Conservation (phyloP, 2,888 invertebrate genomes). For the Ellobium chinense region DNA sequence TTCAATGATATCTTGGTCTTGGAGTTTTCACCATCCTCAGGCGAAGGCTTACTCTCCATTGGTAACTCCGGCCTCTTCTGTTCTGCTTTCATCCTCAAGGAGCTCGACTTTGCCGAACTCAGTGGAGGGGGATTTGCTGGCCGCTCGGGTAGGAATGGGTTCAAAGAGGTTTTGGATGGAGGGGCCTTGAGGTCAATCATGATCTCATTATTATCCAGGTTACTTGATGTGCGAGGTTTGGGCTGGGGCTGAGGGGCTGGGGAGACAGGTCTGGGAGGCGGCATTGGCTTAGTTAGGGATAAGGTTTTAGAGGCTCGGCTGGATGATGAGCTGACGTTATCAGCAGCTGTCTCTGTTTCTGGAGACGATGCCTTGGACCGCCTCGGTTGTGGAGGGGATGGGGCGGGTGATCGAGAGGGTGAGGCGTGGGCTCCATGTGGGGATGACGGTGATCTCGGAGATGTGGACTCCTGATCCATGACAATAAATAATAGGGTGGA, state of each 20-base stretch:
- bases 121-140: slow-evolving; percentile 46
- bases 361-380: slow-evolving; percentile 2
- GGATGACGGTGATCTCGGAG: slow-evolving; percentile 53
- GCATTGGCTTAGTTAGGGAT: slow-evolving; percentile 15
- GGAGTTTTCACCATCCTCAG: not conserved
- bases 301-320: not conserved
- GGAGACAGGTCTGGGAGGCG: slow-evolving; percentile 8
- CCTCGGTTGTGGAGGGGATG: slow-evolving; percentile 11
- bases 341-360: not conserved
- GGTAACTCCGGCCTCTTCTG: not conserved
- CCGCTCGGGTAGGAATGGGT: slow-evolving; percentile 43
- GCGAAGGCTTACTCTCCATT: not conserved
- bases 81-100: slow-evolving; percentile 39
- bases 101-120: slow-evolving; percentile 40
- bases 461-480: slow-evolving; percentile 35
- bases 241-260: not conserved
- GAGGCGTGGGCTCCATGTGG: slow-evolving; percentile 46
- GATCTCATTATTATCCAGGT: slow-evolving; percentile 12
- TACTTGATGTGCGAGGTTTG: slow-evolving; percentile 12
- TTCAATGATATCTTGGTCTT: slow-evolving; percentile 26
- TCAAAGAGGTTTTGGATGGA: slow-evolving; percentile 10
- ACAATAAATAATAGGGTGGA: slow-evolving; percentile 38
- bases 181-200: slow-evolving; percentile 4
- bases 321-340: not conserved
- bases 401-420: slow-evolving; percentile 9